Conservation (phyloP, 2,113 vertebrate genomes). For the Melierax canorus region DNA sequence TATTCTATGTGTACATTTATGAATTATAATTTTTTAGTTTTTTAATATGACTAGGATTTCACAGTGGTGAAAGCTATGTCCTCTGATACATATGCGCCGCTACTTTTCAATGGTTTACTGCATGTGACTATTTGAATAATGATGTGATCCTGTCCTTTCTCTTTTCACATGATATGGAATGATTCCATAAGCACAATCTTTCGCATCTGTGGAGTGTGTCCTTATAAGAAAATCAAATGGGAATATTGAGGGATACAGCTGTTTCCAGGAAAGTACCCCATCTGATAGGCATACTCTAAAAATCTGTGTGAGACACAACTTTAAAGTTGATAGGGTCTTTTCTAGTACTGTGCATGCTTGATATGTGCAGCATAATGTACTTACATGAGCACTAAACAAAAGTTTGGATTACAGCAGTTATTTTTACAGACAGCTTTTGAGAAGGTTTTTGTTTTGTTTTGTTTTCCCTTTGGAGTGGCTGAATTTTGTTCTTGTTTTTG, state of each 20-base stretch:
- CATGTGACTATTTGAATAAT: not conserved
- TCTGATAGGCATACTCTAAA: not conserved
- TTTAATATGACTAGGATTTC: not conserved
- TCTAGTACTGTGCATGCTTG: not conserved
- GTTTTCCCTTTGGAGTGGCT: not conserved
- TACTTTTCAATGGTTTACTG: not conserved
- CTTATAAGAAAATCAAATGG: not conserved
- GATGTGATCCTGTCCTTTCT: not conserved
- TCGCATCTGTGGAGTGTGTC: not conserved
- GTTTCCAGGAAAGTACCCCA: not conserved
- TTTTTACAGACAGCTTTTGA: not conserved
- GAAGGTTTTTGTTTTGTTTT: not conserved
- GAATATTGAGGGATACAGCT: not conserved
- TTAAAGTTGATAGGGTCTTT: not conserved
- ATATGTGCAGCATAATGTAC: not conserved
- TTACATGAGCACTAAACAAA: not conserved
- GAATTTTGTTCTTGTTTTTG: not conserved
- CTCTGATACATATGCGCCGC: accelerated
- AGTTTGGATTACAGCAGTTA: not conserved
- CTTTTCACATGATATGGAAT: not conserved
- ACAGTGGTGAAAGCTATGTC: not conserved
- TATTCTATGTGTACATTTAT: not conserved
- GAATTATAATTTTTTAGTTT: not conserved
- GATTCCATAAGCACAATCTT: not conserved
- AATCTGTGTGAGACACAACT: not conserved